Conservation (phyloP, 2,888 invertebrate genomes). For the Pachycephus smyrnensis region DNA sequence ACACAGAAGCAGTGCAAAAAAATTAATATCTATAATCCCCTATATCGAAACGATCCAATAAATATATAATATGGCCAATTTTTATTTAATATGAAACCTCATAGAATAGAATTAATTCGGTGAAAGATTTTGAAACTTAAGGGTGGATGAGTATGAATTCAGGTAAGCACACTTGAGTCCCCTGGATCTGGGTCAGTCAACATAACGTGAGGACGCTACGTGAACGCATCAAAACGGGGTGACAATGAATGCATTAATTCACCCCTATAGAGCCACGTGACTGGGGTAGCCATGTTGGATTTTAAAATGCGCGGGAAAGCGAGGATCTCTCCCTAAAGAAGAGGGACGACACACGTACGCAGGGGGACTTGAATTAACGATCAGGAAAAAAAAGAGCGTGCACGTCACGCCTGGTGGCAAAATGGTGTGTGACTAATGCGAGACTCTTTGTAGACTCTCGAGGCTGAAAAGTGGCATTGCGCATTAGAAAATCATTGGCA, state of each 20-base stretch:
- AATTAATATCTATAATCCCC: not conserved
- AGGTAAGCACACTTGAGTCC: not conserved
- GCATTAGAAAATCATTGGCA: constrained; percentile 53
- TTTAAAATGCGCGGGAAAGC: constrained; percentile 59
- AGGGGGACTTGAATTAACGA: constrained; percentile 55
- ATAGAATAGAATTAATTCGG: not conserved
- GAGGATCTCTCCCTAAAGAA: constrained; percentile 30
- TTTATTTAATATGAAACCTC: not conserved
- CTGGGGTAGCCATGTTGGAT: constrained; percentile 53
- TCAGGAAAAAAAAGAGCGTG: constrained; percentile 51
- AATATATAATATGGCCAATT: not conserved
- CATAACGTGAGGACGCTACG: not conserved
- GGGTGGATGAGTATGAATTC: not conserved
- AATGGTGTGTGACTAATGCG: constrained; percentile 66
- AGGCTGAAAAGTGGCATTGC: constrained; percentile 33
- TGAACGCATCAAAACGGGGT: constrained; percentile 19
- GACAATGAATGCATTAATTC: constrained; percentile 48
- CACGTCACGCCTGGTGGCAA: constrained; percentile 65
- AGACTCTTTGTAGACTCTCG: constrained; percentile 46
- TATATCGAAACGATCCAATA: not conserved
- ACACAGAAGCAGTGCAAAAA: not conserved
- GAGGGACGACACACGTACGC: constrained; percentile 22
- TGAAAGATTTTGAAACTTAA: not conserved
- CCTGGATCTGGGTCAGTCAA: not conserved
- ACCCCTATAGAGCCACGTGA: constrained; percentile 64